Evolutionary conservation across 1,140 invertebrate genomes (phyloP).

Genomic region (Caenorhabditis elegans): DNA sequence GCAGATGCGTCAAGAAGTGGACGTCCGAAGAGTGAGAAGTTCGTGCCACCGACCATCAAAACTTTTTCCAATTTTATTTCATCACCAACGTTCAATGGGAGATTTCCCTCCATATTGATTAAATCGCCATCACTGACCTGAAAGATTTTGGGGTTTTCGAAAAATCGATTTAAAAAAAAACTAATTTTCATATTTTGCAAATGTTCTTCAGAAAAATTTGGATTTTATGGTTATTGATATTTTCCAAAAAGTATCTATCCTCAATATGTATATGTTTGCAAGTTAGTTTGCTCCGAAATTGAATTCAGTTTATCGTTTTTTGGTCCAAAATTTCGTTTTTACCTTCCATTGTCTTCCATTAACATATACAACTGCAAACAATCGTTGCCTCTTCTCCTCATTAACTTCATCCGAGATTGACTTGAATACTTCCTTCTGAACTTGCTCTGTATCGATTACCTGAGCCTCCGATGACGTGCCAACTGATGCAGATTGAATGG

Average conservation of each 20-base stretch:
- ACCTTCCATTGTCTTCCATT: slow-evolving; percentile 63
- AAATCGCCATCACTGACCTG: slow-evolving; percentile 49
- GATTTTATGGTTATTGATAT: no score
- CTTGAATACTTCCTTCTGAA: neutral
- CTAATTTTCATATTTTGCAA: no score
- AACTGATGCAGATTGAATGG: neutral
- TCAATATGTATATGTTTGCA: no score
- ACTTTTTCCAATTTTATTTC: slow-evolving; percentile 63
- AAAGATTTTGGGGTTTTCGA: neutral
- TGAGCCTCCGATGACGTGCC: slow-evolving; percentile 15
- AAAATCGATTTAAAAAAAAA: no score
- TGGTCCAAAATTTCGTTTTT: neutral
- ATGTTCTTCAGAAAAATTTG: no score
- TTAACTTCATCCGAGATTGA: neutral
- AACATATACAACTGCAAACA: slow-evolving; percentile 62
- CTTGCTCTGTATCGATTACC: slow-evolving; percentile 36
- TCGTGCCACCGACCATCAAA: slow-evolving; percentile 56
- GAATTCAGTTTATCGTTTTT: no score
- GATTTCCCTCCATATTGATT: slow-evolving; percentile 59
- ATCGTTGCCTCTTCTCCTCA: neutral
- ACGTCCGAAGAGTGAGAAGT: slow-evolving; percentile 61
- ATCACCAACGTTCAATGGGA: slow-evolving; percentile 60
- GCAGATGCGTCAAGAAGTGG: slow-evolving; percentile 52
- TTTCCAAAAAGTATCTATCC: no score
- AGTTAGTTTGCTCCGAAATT: no score